Evolutionary conservation across 2,797 vertebrate species (phyloP).

Genomic region (Enteromius radiatus): DNA sequence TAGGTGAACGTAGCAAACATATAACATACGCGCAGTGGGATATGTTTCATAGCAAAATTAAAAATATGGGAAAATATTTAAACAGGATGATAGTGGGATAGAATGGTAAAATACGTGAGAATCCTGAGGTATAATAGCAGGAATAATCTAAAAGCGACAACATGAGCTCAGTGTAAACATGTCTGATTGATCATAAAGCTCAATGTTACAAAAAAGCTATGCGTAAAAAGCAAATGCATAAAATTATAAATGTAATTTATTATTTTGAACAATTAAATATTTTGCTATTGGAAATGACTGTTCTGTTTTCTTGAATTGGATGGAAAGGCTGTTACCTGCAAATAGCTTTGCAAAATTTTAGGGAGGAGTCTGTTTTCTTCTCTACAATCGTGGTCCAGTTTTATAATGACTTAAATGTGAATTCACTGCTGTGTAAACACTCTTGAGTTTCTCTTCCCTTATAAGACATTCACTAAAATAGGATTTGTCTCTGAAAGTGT

Average conservation of each 20-base stretch:
- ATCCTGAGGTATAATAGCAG: no score
- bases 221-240: no score
- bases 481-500: constrained; percentile 36
- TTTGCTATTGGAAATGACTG: neutral
- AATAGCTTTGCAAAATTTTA: neutral
- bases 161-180: no score
- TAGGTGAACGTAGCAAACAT: no score
- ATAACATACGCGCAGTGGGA: no score
- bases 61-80: neutral
- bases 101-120: neutral
- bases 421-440: constrained; percentile 8
- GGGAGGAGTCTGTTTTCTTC: neutral
- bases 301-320: neutral
- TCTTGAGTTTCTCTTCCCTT: constrained; percentile 26
- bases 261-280: neutral
- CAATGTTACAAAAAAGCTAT: no score
- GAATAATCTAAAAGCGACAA: no score
- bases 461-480: constrained; percentile 44
- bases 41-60: no score
- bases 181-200: no score
- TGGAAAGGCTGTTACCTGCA: neutral
- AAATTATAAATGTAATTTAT: neutral
- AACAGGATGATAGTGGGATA: neutral
- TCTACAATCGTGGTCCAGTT: neutral
- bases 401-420: constrained; percentile 4